Base-by-base conservation (phyloP, 2,797 vertebrate species). In the Hephaestus fuliginosus region DNA sequence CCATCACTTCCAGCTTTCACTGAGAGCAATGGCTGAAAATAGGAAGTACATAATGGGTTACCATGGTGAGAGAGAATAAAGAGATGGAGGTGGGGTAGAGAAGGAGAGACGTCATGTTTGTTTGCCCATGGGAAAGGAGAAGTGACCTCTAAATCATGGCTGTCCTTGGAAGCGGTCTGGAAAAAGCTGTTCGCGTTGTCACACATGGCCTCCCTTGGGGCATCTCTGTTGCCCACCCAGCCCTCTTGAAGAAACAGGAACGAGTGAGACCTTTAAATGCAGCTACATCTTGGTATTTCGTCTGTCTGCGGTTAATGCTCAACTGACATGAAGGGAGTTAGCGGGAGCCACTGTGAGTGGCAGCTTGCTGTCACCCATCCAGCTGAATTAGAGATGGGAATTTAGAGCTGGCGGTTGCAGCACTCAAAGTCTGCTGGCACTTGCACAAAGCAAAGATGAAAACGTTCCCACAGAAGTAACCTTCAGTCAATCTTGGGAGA, bases 91-190 rank as follows among this genome's bases (percentile, higher is more conserved):
- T 49, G 66, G 39, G 70, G 56, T 0, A 15, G 25, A 53, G 57
- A 52, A 74, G 55, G 64, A 65, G 52, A 69, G 76, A 60, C 8
- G 28, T 49, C 56, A 22, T 83, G 69, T 88, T 89, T 81, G 46
- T 74, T 78, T 76, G 63, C 78, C 71, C 68, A 58, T 30, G 64
- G 73, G 74, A 81, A 60, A 53, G 22, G 9, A 36, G 57, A 80
- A 63, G 58, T 88, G 80, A 87, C 87, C 89, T 89, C 76, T 81
- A 86, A 88, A 88, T 90, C 64, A 43, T 33, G 70, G 10, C 65
- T 57, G 77, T 86, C 88, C 77, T 88, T 85, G 87, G 70, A 84
- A 75, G 62, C 57, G 22, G 58, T 68, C 78, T 75, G 43, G 46
- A 78, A 80, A 83, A 82, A 80, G 71, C 78, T 64, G 67, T 67